A percentile compares a stretch with the other conserved stretches of the same genome.
These are phyloP conservation scores for Liodrosophila aerea DNA, from an alignment of 2,888 invertebrate species.

Conservation along the genomic window DNA sequence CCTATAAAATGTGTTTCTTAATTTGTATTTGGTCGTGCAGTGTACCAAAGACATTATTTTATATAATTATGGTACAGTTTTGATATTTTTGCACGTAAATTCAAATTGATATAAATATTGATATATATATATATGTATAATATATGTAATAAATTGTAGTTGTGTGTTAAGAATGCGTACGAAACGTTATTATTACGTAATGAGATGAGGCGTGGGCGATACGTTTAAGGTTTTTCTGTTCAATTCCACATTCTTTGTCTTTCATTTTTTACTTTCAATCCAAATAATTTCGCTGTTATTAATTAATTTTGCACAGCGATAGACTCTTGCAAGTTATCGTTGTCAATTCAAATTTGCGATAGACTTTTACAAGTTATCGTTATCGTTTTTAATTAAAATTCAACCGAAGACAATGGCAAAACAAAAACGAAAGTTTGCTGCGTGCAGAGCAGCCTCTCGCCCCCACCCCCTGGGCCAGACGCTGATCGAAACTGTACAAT, in stretches of 20 bases:
- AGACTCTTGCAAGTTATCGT: too few species aligned
- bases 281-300: too few species aligned
- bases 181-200: constrained; percentile 74
- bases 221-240: constrained; percentile 47
- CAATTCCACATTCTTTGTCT: neutral
- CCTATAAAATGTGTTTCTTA: neutral
- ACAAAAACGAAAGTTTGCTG: neutral
- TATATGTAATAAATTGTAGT: constrained; percentile 54
- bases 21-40: constrained; percentile 55
- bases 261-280: neutral
- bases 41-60: constrained; percentile 67
- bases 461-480: constrained; percentile 16
- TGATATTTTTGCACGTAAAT: constrained; percentile 62
- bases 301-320: too few species aligned
- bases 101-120: constrained; percentile 42
- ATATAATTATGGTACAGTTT: constrained; percentile 59
- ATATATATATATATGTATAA: constrained; percentile 28
- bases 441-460: constrained; percentile 3
- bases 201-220: constrained; percentile 76
- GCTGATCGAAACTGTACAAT: constrained; percentile 51
- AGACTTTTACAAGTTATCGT: constrained; percentile 1
- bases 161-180: constrained; percentile 71
- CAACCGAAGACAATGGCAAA: constrained; percentile 55
- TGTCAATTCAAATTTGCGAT: neutral
- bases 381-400: constrained; percentile 13